Evolutionary conservation across 2,797 vertebrate species (phyloP).

Genomic region (Phrynocephalus vlangalii): DNA sequence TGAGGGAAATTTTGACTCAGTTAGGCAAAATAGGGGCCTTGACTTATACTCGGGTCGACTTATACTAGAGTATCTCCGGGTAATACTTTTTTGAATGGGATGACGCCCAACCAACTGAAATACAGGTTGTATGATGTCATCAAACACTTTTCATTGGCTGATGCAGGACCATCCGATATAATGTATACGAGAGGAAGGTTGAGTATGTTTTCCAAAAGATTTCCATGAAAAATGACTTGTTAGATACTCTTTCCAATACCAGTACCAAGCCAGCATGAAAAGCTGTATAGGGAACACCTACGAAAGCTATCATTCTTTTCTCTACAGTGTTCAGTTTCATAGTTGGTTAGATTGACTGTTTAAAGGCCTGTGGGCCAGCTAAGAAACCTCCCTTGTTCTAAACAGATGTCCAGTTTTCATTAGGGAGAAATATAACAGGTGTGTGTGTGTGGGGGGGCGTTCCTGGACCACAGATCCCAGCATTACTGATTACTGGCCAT

Average conservation of each 20-base stretch:
- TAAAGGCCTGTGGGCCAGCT: background rate
- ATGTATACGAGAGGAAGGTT: background rate
- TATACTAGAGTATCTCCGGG: too few relatives aligned
- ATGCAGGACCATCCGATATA: too few relatives aligned
- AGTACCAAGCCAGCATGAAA: background rate
- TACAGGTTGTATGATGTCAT: too few relatives aligned
- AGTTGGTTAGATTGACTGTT: background rate
- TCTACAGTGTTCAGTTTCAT: too few relatives aligned
- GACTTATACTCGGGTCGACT: too few relatives aligned
- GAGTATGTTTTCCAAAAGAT: background rate
- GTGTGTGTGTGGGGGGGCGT: background rate
- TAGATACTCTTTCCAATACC: background rate
- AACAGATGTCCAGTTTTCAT: background rate
- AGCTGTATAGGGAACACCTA: background rate
- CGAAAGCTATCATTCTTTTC: background rate
- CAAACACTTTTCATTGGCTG: too few relatives aligned
- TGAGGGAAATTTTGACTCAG: too few relatives aligned
- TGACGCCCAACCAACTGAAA: background rate
- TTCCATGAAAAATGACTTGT: too few relatives aligned
- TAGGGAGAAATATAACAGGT: background rate
- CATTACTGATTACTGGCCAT: background rate
- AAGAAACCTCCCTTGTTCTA: background rate
- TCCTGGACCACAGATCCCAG: background rate
- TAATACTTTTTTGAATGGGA: background rate
- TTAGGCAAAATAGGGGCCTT: too few relatives aligned